Base-by-base conservation (phyloP, 2,797 vertebrate genomes). In the Chrysocyon brachyurus region DNA sequence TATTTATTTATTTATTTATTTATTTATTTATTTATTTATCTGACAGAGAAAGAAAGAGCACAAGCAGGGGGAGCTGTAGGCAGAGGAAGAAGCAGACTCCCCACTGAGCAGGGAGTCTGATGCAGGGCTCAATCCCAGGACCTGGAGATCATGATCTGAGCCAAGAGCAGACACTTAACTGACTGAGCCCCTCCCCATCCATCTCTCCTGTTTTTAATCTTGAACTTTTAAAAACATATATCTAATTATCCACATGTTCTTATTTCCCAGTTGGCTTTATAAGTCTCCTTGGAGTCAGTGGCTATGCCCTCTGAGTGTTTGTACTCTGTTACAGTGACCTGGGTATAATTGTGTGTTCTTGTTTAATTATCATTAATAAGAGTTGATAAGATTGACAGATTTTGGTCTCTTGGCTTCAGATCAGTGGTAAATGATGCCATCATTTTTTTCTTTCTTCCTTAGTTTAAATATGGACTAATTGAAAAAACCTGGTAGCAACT, bases 201-300 rank as follows among this genome's bases (percentile, higher is more conserved):
- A 85, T 72, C 10, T 52, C 56, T 79, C 31, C 70, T 78, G 12
- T 78, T 72, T 79, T 87, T 90, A 94, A 61, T 61, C n/a, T 87
- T 95, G 19, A 98, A 72, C 36, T 19, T 90, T 96, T 92, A 82
- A 78, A 90, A 83, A 36, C 26, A 56, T 85, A 4, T 85, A 36
- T 96, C 85, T 94, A 88, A 87, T 70, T 96, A 94, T 79, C 12
- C 31, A 6, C 49, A 8, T 6, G 28, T 87, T 75, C 85, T 70
- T 73, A 86, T 56, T 59, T 95, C n/a, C 57, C 54, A 84, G 0
- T 59, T 81, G 85, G 19, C 89, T 68, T 92, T 86, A 40, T 84
- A 91, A 59, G 95, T 90, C 28, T 90, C 22, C 49, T 52, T 87
- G 9, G 92, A 70, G n/a, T 40, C 73, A 94, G 49, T 19, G 31